A percentile compares a stretch with the other conserved stretches of the same genome.
Conservation (phyloP, 2,113 vertebrate species). For the Ardeotis arabs region DNA sequence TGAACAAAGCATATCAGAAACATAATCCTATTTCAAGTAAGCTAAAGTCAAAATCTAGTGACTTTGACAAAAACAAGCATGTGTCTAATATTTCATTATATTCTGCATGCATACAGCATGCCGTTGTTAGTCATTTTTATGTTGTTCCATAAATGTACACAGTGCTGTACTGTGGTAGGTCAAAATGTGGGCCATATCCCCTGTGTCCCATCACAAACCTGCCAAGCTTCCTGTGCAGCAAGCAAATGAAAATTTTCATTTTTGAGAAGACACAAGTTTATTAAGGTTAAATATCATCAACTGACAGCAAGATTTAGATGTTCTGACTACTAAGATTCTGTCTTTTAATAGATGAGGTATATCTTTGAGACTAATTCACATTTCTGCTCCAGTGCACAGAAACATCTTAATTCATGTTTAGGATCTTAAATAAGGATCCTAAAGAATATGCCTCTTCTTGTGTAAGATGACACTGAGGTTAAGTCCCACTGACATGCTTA, state of each 20-base stretch:
- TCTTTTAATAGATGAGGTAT: neutral
- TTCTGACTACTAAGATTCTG: neutral
- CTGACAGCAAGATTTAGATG: neutral
- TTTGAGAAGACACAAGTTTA: neutral
- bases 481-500: neutral
- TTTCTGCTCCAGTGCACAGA: neutral
- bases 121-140: neutral
- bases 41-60: neutral
- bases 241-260: neutral
- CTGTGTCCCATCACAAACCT: constrained; percentile 29
- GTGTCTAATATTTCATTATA: neutral
- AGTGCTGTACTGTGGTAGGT: neutral
- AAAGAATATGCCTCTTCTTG: neutral
- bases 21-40: neutral
- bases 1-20: neutral
- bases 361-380: neutral
- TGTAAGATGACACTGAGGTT: neutral
- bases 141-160: neutral
- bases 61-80: neutral
- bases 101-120: neutral
- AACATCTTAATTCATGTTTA: neutral
- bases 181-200: constrained; percentile 31
- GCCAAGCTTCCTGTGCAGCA: neutral
- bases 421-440: neutral
- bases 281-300: neutral